These are phyloP conservation scores for Leptinotarsa peninsularis DNA, from an alignment of 2,888 invertebrate genomes.

Conservation along the genomic window DNA sequence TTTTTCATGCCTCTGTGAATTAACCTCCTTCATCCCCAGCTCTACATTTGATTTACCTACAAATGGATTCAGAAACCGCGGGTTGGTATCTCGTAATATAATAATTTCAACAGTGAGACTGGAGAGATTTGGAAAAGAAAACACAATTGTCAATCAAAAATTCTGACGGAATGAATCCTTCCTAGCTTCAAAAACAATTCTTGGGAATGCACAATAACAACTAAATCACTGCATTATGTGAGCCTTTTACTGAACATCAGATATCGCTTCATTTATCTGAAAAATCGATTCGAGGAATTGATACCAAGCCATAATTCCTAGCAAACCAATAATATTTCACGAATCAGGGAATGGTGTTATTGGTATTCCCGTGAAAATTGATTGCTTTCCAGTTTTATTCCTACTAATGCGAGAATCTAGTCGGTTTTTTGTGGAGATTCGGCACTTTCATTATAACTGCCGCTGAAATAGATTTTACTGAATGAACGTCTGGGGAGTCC, in stretches of 20 bases:
- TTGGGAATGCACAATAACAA: neutral
- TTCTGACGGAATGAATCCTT: neutral
- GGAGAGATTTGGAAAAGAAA: no score
- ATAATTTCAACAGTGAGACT: no score
- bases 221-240: neutral
- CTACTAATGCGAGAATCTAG: conserved; percentile 3
- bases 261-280: conserved; percentile 4
- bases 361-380: neutral
- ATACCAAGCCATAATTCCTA: neutral
- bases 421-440: neutral
- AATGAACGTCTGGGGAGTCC: neutral
- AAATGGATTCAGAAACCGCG: no score
- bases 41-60: no score
- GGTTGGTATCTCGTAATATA: no score
- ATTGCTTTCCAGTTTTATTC: neutral
- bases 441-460: neutral
- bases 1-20: no score
- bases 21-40: no score
- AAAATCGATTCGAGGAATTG: neutral
- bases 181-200: neutral
- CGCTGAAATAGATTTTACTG: neutral
- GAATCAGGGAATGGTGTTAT: conserved; percentile 3
- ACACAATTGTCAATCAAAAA: no score
- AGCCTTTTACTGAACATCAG: neutral
- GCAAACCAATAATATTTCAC: conserved; percentile 2